phyloP scores from a whole-genome alignment of 2,888 invertebrate genomes.

The Notodonta dromedarius region DNA sequence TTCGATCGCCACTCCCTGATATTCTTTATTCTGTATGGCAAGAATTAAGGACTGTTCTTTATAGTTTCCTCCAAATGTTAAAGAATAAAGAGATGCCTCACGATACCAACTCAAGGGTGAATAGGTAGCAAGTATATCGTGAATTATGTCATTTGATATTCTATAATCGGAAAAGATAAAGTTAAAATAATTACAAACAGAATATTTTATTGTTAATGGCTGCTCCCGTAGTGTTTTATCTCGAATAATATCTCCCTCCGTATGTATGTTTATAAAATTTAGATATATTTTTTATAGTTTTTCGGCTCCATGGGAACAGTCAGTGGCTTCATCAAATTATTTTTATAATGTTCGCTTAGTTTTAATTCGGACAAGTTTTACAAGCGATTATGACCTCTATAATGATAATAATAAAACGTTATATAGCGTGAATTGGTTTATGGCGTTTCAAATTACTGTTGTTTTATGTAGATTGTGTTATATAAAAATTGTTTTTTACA shows the following conservation, averaged over 20 bases:
- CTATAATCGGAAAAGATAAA: conserved; percentile 33
- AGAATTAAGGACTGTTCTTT: no score
- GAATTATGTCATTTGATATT: conserved; percentile 21
- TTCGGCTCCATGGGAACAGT: conserved; percentile 44
- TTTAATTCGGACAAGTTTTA: background rate
- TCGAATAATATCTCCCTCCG: conserved; percentile 38
- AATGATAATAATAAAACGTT: background rate
- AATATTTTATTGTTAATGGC: conserved; percentile 31
- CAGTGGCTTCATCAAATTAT: conserved; percentile 47
- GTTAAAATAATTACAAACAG: conserved; percentile 31
- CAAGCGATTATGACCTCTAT: conserved; percentile 3
- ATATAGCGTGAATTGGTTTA: background rate
- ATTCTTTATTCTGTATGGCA: no score
- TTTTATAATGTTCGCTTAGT: conserved; percentile 15
- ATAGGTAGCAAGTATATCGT: no score
- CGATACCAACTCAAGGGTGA: no score
- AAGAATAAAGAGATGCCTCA: no score
- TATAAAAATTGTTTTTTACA: conserved; percentile 3
- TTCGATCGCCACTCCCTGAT: no score
- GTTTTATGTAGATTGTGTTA: conserved; percentile 8
- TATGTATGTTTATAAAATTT: conserved; percentile 49
- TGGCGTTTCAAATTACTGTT: conserved; percentile 7
- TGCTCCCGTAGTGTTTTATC: conserved; percentile 55
- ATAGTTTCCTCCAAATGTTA: no score
- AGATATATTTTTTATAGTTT: conserved; percentile 44